phyloP scores from a whole-genome alignment of 2,113 vertebrate genomes.

The Chloropsis cyanopogon region DNA sequence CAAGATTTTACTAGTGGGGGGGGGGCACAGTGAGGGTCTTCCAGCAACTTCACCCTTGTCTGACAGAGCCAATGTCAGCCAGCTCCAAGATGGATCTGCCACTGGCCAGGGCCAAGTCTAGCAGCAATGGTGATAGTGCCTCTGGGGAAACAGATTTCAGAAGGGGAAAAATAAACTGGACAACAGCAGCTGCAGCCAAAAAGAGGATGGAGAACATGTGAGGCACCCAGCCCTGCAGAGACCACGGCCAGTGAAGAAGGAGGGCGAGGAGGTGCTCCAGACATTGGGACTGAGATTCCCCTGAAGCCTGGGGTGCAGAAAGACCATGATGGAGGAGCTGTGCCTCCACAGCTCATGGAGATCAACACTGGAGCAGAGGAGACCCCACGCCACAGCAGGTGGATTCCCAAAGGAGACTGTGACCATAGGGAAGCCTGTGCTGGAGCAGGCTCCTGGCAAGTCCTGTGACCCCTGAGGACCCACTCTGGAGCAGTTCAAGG shows the following conservation, averaged over 20 bases:
- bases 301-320: not conserved
- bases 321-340: not conserved
- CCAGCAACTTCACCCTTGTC: not conserved
- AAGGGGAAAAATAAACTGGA: not conserved
- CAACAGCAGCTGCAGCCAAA: not conserved
- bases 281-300: accelerated
- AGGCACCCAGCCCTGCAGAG: not conserved
- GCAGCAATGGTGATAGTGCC: too few relatives aligned
- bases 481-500: not conserved
- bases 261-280: not conserved
- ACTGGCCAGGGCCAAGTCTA: not conserved
- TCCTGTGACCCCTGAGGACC: not conserved
- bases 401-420: not conserved
- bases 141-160: not conserved
- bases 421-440: not conserved
- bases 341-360: not conserved
- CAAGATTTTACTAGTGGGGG: not conserved
- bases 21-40: not conserved
- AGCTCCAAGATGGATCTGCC: not conserved
- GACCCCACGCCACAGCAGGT: accelerated
- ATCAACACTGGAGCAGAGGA: not conserved
- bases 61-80: not conserved
- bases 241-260: too few relatives aligned
- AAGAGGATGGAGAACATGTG: not conserved
- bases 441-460: not conserved